phyloP scores from a whole-genome alignment of 2,888 invertebrate species.

The Catonia carolina region DNA sequence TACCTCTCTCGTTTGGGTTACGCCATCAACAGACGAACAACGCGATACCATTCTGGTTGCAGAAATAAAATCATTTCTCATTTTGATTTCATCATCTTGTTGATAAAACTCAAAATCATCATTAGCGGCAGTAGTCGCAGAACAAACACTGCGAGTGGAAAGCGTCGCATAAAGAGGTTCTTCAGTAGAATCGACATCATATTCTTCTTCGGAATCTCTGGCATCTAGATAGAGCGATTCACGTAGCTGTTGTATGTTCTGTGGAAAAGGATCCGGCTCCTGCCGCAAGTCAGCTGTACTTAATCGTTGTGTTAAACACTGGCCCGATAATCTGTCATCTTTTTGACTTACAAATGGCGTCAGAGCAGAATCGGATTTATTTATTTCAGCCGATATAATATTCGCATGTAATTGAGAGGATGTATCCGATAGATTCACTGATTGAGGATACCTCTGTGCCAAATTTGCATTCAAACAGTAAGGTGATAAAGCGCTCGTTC shows the following conservation, averaged over 20 bases:
- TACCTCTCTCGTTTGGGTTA: conserved; percentile 18
- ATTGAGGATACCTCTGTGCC: conserved; percentile 14
- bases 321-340: conserved; percentile 14
- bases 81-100: conserved; percentile 3
- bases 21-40: conserved; percentile 20
- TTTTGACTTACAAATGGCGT: conserved; percentile 18
- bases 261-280: conserved; percentile 20
- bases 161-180: conserved; percentile 44
- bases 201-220: conserved; percentile 23
- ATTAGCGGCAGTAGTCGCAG: conserved; percentile 57
- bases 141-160: conserved; percentile 46
- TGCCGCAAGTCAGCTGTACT: conserved; percentile 21
- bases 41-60: conserved; percentile 10
- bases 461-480: conserved; percentile 18
- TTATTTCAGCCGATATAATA: conserved; percentile 22
- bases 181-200: conserved; percentile 38
- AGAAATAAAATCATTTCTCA: too few species aligned
- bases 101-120: conserved; percentile 55
- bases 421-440: conserved; percentile 8
- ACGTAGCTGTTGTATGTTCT: conserved; percentile 29
- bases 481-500: conserved; percentile 22
- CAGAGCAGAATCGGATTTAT: conserved; percentile 16
- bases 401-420: conserved; percentile 19
- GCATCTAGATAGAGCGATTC: conserved; percentile 28
- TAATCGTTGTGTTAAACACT: conserved; percentile 22